Conservation (phyloP, 2,797 vertebrate genomes). For the Gymnodraco acuticeps region DNA sequence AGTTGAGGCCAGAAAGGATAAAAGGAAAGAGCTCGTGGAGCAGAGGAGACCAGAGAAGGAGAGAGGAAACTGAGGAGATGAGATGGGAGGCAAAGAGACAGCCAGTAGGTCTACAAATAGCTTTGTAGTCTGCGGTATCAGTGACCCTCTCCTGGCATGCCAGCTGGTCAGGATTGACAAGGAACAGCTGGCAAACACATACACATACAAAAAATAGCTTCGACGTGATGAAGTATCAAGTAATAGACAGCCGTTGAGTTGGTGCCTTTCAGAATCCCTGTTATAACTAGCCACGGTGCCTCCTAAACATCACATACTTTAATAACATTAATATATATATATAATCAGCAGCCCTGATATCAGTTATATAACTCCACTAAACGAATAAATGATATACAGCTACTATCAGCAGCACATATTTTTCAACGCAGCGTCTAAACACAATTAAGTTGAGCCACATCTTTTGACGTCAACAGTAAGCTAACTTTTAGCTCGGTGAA, state of each 20-base stretch:
- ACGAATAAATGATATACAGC: background rate
- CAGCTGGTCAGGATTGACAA: constrained; percentile 90
- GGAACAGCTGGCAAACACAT: constrained; percentile 88
- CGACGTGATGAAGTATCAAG: constrained; percentile 67
- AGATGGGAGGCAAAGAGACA: constrained; percentile 11
- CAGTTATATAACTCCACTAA: background rate
- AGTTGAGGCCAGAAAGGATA: constrained; percentile 7
- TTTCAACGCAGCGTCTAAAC: background rate
- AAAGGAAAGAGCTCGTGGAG: background rate
- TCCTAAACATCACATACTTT: background rate
- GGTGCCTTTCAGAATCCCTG: constrained; percentile 15
- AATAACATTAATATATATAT: rapidly evolving
- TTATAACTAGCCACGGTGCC: background rate
- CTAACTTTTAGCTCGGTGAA: constrained; percentile 43
- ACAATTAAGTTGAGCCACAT: constrained; percentile 3
- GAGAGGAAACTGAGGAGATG: background rate
- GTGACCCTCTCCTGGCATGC: constrained; percentile 77
- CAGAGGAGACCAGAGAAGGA: constrained; percentile 9
- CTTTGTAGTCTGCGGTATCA: constrained; percentile 85
- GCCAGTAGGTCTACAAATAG: constrained; percentile 89
- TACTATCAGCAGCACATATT: background rate
- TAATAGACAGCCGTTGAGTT: constrained; percentile 54
- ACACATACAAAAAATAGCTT: constrained; percentile 63
- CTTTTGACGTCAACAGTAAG: constrained; percentile 65
- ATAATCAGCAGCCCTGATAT: too few relatives aligned